These are phyloP conservation scores for Sphaerophoria taeniata DNA, from an alignment of 2,888 invertebrate genomes.

Conservation along the genomic window DNA sequence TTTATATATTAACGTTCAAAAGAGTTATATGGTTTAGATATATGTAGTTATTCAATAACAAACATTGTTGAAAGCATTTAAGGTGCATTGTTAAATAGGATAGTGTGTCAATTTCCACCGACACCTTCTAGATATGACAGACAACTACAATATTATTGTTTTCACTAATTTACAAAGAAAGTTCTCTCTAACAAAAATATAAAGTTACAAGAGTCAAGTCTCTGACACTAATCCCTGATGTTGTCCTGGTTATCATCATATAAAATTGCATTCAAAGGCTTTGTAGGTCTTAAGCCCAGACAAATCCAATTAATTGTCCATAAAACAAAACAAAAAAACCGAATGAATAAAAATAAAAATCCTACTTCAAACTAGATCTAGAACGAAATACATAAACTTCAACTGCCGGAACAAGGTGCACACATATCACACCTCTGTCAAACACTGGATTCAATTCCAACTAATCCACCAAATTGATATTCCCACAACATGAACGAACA, in stretches of 20 bases:
- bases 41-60: too few relatives aligned
- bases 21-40: too few relatives aligned
- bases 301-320: constrained; percentile 50
- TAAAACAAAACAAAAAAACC: too few relatives aligned
- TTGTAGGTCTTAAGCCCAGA: constrained; percentile 19
- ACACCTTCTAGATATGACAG: too few relatives aligned
- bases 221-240: constrained; percentile 17
- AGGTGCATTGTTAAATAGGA: too few relatives aligned
- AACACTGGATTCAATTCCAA: constrained; percentile 56
- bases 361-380: constrained; percentile 39
- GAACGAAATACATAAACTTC: constrained; percentile 36
- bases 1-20: too few relatives aligned
- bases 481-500: not conserved
- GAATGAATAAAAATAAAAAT: not conserved
- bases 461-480: constrained; percentile 60
- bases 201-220: not conserved
- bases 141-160: too few relatives aligned
- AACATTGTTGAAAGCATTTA: too few relatives aligned
- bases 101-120: too few relatives aligned
- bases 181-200: not conserved
- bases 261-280: constrained; percentile 22
- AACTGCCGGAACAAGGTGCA: not conserved
- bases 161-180: not conserved
- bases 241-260: constrained; percentile 19
- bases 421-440: constrained; percentile 42